phyloP scores from a whole-genome alignment of 2,113 vertebrate genomes.

The Amblyornis subalaris region DNA sequence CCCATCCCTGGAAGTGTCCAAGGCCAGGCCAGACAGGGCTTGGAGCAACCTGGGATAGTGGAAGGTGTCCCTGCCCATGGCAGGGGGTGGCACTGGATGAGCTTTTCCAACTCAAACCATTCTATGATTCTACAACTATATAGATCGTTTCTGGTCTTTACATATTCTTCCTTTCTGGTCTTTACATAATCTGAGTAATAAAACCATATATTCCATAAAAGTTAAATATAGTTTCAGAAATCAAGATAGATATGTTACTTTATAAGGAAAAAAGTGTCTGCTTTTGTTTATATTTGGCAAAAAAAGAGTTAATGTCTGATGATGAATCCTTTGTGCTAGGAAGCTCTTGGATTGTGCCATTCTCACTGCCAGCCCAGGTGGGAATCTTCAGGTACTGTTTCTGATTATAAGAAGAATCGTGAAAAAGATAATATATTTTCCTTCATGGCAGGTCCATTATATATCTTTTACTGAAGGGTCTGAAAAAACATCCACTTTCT shows the following conservation, averaged over 20 bases:
- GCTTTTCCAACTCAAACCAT: not conserved
- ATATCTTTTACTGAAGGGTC: not conserved
- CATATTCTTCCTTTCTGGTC: not conserved
- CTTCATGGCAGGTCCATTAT: not conserved
- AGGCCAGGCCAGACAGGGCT: not conserved
- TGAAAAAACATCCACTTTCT: not conserved
- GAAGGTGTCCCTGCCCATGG: not conserved
- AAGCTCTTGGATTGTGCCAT: conserved; percentile 44
- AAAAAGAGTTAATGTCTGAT: conserved; percentile 48
- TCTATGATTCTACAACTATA: not conserved
- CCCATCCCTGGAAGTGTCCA: rapidly evolving
- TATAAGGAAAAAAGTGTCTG: not conserved
- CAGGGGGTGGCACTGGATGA: not conserved
- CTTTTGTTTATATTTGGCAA: conserved; percentile 24
- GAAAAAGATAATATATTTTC: not conserved
- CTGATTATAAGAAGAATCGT: not conserved
- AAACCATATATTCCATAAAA: not conserved
- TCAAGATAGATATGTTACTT: not conserved
- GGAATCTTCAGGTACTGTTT: conserved; percentile 8
- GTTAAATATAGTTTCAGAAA: not conserved
- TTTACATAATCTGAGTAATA: not conserved
- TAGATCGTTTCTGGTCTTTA: not conserved
- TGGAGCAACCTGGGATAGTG: not conserved
- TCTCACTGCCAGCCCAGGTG: conserved; percentile 33
- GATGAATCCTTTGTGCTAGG: not conserved